phyloP scores from a whole-genome alignment of 92 coral and sea anemone species.

The Heliopora coerulea region DNA sequence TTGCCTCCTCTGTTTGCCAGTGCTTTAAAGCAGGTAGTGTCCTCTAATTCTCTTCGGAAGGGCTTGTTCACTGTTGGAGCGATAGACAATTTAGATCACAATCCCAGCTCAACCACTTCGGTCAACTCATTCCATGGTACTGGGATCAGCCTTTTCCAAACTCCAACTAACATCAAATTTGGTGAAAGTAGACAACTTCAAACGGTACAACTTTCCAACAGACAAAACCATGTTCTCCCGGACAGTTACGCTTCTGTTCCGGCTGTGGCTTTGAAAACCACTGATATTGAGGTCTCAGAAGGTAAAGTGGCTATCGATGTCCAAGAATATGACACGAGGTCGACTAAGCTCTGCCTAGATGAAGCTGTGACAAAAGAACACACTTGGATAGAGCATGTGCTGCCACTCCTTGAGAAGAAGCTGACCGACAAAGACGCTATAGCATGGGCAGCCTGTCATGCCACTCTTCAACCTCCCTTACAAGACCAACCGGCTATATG shows the following conservation, averaged over 20 bases:
- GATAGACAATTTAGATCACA: constrained; percentile 21
- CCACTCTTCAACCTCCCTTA: not conserved
- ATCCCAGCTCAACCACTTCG: constrained; percentile 26
- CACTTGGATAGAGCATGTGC: constrained; percentile 35
- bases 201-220: not conserved
- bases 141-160: constrained; percentile 27
- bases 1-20: constrained; percentile 14
- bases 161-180: not conserved
- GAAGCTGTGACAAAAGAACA: constrained; percentile 33
- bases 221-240: not conserved
- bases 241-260: constrained; percentile 29
- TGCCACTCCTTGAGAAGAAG: not conserved
- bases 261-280: constrained; percentile 11
- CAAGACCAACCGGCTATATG: constrained; percentile 35
- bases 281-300: constrained; percentile 41
- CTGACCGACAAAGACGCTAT: not conserved
- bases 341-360: not conserved
- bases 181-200: constrained; percentile 1
- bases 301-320: constrained; percentile 36
- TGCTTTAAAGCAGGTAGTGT: constrained; percentile 23
- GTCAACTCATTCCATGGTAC: constrained; percentile 16
- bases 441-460: constrained; percentile 35
- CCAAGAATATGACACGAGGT: constrained; percentile 14
- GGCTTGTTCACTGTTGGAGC: constrained; percentile 25
- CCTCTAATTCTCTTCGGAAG: not conserved